phyloP scores from a whole-genome alignment of 30 jellyfish, hydroid and myxozoan species.

The Aurelia aurita complex sp. Pacific region DNA sequence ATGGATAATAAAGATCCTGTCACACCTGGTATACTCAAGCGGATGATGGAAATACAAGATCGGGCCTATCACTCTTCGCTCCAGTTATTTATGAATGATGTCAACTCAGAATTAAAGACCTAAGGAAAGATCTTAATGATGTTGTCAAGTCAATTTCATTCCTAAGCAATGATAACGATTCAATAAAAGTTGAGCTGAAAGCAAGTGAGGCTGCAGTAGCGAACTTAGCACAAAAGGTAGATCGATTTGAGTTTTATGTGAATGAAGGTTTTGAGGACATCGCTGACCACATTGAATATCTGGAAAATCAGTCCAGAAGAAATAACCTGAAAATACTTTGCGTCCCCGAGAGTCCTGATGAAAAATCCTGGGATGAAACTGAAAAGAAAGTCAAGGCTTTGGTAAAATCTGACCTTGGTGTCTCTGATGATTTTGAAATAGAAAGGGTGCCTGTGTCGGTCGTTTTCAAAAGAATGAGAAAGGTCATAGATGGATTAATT shows the following conservation, averaged over 20 bases:
- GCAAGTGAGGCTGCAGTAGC: slow-evolving; percentile 1
- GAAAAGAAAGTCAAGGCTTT: slow-evolving; percentile 45
- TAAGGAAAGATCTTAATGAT: no score
- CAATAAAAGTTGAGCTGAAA: no score
- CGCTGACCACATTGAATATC: slow-evolving; percentile 44
- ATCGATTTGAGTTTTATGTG: slow-evolving; percentile 23
- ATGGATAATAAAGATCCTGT: slow-evolving; percentile 6
- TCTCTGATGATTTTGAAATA: slow-evolving; percentile 38
- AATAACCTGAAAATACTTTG: slow-evolving; percentile 36
- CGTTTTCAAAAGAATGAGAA: no score
- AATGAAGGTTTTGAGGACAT: slow-evolving; percentile 43
- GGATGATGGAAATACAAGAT: no score
- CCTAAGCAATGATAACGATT: no score
- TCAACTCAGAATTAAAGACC: no score
- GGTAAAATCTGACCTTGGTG: slow-evolving; percentile 35
- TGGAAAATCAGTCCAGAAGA: slow-evolving; percentile 9
- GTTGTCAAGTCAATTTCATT: no score
- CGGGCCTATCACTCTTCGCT: no score
- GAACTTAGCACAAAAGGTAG: slow-evolving; percentile 40
- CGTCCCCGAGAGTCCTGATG: slow-evolving; percentile 63
- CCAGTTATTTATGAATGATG: no score
- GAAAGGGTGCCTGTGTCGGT: no score
- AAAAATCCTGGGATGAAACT: slow-evolving; percentile 60
- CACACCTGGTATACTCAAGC: no score
- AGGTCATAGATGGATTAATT: no score